phyloP scores from a whole-genome alignment of 2,113 vertebrate genomes.

The Peucedramus taeniatus region DNA sequence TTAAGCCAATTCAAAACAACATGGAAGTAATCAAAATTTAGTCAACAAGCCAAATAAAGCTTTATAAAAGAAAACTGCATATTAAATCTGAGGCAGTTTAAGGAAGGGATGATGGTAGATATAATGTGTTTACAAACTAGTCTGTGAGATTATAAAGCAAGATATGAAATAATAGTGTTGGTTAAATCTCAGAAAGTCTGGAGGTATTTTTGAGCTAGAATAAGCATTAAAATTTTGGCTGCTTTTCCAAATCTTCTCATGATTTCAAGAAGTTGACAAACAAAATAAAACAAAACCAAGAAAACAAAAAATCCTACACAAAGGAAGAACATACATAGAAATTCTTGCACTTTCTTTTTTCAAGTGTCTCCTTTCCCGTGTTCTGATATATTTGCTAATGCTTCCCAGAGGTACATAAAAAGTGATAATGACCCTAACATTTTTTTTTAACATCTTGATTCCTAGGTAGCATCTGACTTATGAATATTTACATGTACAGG shows the following conservation, averaged over 20 bases:
- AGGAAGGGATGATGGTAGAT: slow-evolving; percentile 13
- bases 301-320: neutral
- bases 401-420: neutral
- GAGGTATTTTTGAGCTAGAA: neutral
- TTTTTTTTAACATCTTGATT: neutral
- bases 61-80: slow-evolving; percentile 48
- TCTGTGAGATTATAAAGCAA: slow-evolving; percentile 15
- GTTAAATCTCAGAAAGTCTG: slow-evolving; percentile 17
- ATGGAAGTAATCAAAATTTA: slow-evolving; percentile 70
- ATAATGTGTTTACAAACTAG: slow-evolving; percentile 18
- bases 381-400: neutral
- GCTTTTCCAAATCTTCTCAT: neutral
- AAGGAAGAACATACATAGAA: neutral
- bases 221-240: neutral
- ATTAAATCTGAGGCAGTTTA: slow-evolving; percentile 1
- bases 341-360: neutral
- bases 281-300: neutral
- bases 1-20: slow-evolving; percentile 61
- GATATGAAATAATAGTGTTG: slow-evolving; percentile 15
- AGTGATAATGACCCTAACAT: neutral
- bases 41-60: slow-evolving; percentile 56
- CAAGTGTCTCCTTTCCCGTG: neutral
- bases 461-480: neutral
- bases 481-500: neutral
- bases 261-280: neutral